These are phyloP conservation scores for Drosophila sordidapex DNA, from an alignment of 2,888 invertebrate species.

Conservation along the genomic window DNA sequence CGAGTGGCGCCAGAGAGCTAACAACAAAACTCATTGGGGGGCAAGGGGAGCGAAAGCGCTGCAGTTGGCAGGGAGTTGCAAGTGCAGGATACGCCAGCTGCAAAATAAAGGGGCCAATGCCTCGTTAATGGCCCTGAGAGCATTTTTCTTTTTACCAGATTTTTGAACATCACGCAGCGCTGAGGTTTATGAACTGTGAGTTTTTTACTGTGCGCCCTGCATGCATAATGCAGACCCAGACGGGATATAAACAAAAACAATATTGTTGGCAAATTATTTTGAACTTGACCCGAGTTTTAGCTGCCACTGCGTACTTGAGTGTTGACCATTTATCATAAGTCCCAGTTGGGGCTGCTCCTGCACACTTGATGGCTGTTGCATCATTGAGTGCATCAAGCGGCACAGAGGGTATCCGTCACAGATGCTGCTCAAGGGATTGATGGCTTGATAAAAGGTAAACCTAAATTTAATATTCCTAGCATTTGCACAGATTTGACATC, in stretches of 20 bases:
- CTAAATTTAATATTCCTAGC: slow-evolving; percentile 56
- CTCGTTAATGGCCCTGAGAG: slow-evolving; percentile 72
- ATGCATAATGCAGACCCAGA: slow-evolving; percentile 46
- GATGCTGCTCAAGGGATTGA: slow-evolving; percentile 42
- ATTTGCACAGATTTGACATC: slow-evolving; percentile 18
- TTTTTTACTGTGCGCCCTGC: slow-evolving; percentile 41
- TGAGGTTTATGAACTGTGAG: slow-evolving; percentile 60
- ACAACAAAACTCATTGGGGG: slow-evolving; percentile 54
- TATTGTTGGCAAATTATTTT: slow-evolving; percentile 62
- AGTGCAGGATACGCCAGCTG: slow-evolving; percentile 49
- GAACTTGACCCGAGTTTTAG: slow-evolving; percentile 67
- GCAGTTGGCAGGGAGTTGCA: slow-evolving; percentile 64
- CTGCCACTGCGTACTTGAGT: slow-evolving; percentile 25
- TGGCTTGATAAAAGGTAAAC: slow-evolving; percentile 51
- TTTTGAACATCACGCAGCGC: slow-evolving; percentile 33
- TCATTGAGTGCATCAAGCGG: slow-evolving; percentile 54
- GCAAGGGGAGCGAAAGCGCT: slow-evolving; percentile 24
- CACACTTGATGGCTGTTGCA: slow-evolving; percentile 39
- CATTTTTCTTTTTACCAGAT: slow-evolving; percentile 20
- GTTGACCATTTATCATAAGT: slow-evolving; percentile 57
- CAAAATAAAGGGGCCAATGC: slow-evolving; percentile 63
- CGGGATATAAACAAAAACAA: slow-evolving; percentile 48
- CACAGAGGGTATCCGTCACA: slow-evolving; percentile 4
- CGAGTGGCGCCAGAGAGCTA: slow-evolving; percentile 72
- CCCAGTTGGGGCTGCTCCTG: slow-evolving; percentile 22